Evolutionary conservation across 2,797 vertebrate species (phyloP).

Genomic region (Siniperca undulata): DNA sequence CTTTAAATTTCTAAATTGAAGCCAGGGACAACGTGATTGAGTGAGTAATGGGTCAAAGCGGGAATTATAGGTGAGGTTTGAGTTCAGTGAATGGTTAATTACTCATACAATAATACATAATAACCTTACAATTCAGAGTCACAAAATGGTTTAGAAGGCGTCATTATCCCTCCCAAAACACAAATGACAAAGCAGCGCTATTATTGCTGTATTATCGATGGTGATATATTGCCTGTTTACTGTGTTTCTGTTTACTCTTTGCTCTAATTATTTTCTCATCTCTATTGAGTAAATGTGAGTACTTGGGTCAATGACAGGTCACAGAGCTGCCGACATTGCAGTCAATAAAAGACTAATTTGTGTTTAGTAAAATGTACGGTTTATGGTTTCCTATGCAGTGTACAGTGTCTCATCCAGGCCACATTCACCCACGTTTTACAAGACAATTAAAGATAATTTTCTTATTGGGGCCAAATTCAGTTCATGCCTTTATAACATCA

Average conservation of each 20-base stretch:
- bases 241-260: background rate
- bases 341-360: background rate
- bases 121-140: background rate
- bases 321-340: background rate
- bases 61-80: background rate
- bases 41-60: no score
- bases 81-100: background rate
- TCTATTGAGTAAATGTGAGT: background rate
- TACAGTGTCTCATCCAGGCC: background rate
- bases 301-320: no score
- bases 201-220: background rate
- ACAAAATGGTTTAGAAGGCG: background rate
- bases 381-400: background rate
- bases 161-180: background rate
- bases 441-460: slow-evolving; percentile 3
- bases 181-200: background rate
- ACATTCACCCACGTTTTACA: background rate
- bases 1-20: background rate
- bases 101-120: background rate
- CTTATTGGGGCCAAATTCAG: background rate
- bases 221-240: background rate
- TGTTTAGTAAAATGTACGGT: background rate
- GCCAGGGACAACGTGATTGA: background rate
- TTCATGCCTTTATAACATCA: background rate
- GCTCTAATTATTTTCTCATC: background rate